Percentiles rank a stretch among this genome's conserved stretches.
These are phyloP conservation scores for Graphium colonna DNA, from an alignment of 2,888 invertebrate genomes.

Conservation along the genomic window DNA sequence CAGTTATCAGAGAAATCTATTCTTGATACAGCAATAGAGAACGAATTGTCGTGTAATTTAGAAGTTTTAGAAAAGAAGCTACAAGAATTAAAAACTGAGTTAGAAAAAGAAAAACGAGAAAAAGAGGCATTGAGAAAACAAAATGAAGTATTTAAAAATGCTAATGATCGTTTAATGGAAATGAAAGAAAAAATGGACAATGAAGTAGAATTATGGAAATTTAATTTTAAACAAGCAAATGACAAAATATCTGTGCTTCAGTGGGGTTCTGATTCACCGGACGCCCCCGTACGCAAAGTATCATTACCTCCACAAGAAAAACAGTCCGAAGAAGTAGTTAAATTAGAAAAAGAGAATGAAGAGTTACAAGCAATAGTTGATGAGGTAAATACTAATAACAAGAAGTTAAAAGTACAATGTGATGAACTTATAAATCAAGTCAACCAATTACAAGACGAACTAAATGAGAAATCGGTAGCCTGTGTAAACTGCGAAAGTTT, in stretches of 20 bases:
- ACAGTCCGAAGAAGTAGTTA: slow-evolving; percentile 51
- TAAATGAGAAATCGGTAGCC: slow-evolving; percentile 36
- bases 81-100: slow-evolving; percentile 78
- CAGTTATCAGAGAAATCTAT: slow-evolving; percentile 79
- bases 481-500: slow-evolving; percentile 44
- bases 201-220: slow-evolving; percentile 86
- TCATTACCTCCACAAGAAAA: slow-evolving; percentile 17
- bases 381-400: slow-evolving; percentile 45
- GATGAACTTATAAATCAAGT: slow-evolving; percentile 49
- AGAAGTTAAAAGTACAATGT: slow-evolving; percentile 45
- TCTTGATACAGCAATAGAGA: slow-evolving; percentile 88
- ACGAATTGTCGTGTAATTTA: slow-evolving; percentile 87
- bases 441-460: slow-evolving; percentile 47
- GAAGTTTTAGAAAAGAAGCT: slow-evolving; percentile 83
- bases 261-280: slow-evolving; percentile 52
- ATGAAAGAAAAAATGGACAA: slow-evolving; percentile 90
- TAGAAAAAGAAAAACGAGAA: slow-evolving; percentile 82
- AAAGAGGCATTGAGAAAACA: slow-evolving; percentile 84
- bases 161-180: slow-evolving; percentile 88
- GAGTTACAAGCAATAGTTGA: slow-evolving; percentile 60
- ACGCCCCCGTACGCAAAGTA: slow-evolving; percentile 37
- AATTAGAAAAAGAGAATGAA: slow-evolving; percentile 71
- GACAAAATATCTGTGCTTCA: slow-evolving; percentile 79
- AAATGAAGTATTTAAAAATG: slow-evolving; percentile 85
- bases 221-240: slow-evolving; percentile 84